Percentiles rank a stretch among this genome's conserved stretches.
Evolutionary conservation across 2,113 vertebrate species (phyloP).

Genomic region (Eira barbara): DNA sequence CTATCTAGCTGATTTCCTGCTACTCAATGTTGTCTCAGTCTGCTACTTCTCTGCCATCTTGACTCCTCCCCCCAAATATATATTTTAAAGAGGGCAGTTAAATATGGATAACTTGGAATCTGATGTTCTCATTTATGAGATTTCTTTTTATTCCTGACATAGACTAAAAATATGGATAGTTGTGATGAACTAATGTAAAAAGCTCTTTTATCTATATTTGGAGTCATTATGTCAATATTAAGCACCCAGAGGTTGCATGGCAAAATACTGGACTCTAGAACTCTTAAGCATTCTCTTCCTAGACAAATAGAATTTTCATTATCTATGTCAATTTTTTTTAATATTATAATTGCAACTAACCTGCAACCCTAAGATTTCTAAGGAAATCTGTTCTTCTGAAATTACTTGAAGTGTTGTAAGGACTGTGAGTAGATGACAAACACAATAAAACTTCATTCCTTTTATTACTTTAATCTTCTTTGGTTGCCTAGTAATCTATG

Average conservation of each 20-base stretch:
- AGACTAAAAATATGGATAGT: neutral
- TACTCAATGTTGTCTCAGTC: no score
- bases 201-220: neutral
- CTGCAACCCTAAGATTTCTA: neutral
- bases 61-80: no score
- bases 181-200: neutral
- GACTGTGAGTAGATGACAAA: neutral
- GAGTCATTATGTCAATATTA: neutral
- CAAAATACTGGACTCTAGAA: neutral
- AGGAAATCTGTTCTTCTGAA: neutral
- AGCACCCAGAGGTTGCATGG: neutral
- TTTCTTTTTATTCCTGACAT: neutral
- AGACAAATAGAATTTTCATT: conserved; percentile 25
- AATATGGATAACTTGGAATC: neutral
- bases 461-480: neutral
- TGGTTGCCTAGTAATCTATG: neutral
- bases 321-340: neutral
- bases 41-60: no score
- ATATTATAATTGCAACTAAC: conserved; percentile 9
- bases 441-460: neutral
- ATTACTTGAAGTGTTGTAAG: neutral
- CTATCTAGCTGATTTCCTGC: no score
- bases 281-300: neutral
- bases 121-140: neutral
- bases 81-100: neutral